Conservation (phyloP, 2,888 invertebrate genomes). For the Myopa testacea region DNA sequence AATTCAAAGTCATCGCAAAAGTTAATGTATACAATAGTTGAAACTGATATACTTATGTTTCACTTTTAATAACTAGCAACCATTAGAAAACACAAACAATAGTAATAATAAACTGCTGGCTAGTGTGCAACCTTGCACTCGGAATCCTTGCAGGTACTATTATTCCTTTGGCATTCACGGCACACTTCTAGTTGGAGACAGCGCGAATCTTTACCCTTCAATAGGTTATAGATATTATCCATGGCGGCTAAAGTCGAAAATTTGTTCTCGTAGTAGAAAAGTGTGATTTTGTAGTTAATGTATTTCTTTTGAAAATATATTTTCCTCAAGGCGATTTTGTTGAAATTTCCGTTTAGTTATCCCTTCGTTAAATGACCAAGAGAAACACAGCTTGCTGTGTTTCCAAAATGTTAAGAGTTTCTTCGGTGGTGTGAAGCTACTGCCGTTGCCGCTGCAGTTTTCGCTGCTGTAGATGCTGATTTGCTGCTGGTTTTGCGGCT, state of each 20-base stretch:
- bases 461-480: no score
- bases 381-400: constrained; percentile 12
- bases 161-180: constrained; percentile 99
- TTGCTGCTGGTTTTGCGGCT: no score
- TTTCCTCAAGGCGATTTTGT: not conserved
- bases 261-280: constrained; percentile 35
- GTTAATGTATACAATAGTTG: no score
- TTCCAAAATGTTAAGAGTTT: no score
- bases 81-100: no score
- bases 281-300: not conserved
- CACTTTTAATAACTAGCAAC: no score
- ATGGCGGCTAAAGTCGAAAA: constrained; percentile 78
- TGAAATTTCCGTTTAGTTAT: not conserved
- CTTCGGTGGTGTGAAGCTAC: no score
- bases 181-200: constrained; percentile 99
- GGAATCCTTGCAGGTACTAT: constrained; percentile 98
- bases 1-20: no score
- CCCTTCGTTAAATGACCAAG: not conserved
- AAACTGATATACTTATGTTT: no score
- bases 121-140: constrained; percentile 99
- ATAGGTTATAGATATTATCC: constrained; percentile 96
- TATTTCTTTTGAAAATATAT: constrained; percentile 6
- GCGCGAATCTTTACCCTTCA: constrained; percentile 98
- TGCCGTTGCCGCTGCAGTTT: no score
- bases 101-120: no score